These are phyloP conservation scores for Cottus gobio DNA, from an alignment of 2,113 vertebrate species.

Conservation along the genomic window DNA sequence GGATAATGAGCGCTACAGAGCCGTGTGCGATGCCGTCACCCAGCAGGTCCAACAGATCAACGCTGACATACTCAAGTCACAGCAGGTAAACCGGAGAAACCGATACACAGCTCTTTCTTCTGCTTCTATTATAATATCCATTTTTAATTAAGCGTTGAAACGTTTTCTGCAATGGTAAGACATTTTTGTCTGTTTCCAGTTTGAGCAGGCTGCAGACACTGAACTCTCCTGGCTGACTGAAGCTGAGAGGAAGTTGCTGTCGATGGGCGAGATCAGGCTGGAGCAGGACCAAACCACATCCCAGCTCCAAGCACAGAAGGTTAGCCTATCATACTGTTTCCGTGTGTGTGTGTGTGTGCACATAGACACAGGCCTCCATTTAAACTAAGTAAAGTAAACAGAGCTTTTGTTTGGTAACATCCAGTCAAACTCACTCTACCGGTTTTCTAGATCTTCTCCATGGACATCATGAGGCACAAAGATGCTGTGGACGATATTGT, in stretches of 20 bases:
- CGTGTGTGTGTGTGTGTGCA: neutral
- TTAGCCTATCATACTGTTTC: constrained; percentile 72
- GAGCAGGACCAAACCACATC: constrained; percentile 93
- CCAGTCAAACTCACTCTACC: constrained; percentile 48
- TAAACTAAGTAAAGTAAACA: constrained; percentile 46
- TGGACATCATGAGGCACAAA: constrained; percentile 98
- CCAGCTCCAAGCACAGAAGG: constrained; percentile 98
- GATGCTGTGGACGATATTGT: constrained; percentile 94
- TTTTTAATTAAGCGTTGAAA: constrained; percentile 8
- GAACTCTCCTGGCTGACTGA: constrained; percentile 93
- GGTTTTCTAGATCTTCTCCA: constrained; percentile 90
- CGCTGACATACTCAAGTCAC: constrained; percentile 90
- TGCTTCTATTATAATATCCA: neutral
- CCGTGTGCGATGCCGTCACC: constrained; percentile 84
- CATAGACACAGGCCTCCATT: constrained; percentile 20
- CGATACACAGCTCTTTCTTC: neutral
- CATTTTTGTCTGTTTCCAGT: constrained; percentile 84
- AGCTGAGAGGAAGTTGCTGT: constrained; percentile 90
- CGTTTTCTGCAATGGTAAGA: neutral
- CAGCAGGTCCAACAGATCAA: constrained; percentile 93
- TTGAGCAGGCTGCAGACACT: constrained; percentile 91
- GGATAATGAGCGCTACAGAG: constrained; percentile 90
- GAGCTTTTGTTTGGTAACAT: constrained; percentile 31
- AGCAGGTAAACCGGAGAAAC: constrained; percentile 87
- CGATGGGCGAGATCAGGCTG: constrained; percentile 91